These are phyloP conservation scores for Muscicapa adusta DNA, from an alignment of 2,113 vertebrate species.

Conservation along the genomic window DNA sequence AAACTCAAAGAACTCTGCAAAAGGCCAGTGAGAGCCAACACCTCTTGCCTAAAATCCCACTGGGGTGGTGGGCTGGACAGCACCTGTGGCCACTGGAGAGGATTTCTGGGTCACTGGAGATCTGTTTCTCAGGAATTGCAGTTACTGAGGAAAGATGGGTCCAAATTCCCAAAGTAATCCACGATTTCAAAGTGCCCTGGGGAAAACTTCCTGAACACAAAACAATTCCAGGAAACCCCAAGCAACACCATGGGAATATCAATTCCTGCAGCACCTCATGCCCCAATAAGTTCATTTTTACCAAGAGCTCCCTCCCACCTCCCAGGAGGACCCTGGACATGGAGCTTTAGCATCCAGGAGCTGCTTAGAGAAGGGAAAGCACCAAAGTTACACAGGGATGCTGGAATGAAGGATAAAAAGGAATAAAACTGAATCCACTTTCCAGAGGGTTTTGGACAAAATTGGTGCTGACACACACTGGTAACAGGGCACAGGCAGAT, in stretches of 20 bases:
- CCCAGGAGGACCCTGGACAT: neutral
- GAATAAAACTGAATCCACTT: neutral
- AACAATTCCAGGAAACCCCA: neutral
- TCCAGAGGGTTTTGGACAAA: neutral
- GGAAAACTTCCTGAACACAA: neutral
- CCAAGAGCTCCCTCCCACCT: neutral
- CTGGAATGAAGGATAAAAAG: neutral
- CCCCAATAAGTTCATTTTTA: neutral
- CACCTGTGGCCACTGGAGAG: neutral
- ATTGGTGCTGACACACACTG: neutral
- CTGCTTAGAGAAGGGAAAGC: neutral
- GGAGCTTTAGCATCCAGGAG: neutral
- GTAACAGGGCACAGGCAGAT: neutral
- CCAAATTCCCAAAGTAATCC: neutral
- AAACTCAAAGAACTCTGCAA: neutral
- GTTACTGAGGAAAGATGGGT: neutral
- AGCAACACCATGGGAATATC: accelerated
- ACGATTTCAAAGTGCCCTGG: neutral
- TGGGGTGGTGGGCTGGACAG: neutral
- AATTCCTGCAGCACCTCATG: neutral
- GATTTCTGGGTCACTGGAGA: neutral
- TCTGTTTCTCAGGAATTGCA: neutral
- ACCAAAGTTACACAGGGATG: neutral
- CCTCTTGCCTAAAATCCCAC: accelerated
- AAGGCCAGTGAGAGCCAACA: neutral